Evolutionary conservation across 2,888 invertebrate genomes (phyloP), one percentile per base, ranked within the genome.

Genomic region (Nephrocerus scutellatus): DNA sequence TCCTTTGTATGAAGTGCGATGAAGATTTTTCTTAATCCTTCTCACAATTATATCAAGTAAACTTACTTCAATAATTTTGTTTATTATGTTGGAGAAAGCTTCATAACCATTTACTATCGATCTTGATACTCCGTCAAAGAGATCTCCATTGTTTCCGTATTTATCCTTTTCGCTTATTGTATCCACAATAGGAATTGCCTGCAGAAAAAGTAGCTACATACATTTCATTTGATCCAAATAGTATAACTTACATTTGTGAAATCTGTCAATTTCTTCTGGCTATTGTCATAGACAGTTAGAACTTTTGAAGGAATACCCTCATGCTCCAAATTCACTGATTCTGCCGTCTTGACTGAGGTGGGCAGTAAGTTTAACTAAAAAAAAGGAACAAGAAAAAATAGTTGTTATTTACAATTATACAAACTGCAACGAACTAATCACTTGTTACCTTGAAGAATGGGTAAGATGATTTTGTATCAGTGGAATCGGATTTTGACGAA

Each of bases 101-200:
- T 82, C 82, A 40, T 79, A 79, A 6, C 83, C 79, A 19, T 74
- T 75, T 4, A 87, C 79, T 18, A 86, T 53, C 1, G 75, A 74
- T 38, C 74, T 74, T 2, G 82, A 80, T 18, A 82, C 65, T 12
- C 69, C 69, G 43, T 75, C 74, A 49, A 80, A 80, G 57, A 75
- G 77, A 52, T 80, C 82, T 30, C 68, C 86, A 34, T 70, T 73
- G 57, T 87, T 87, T 14, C 86, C 86, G 58, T 83, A 87, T 56
- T 85, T 87, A 34, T 87, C 84, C 34, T 80, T 74, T 60, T 86
- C 85, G 28, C 67, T 70, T 49, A 84, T 81, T n/a, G 75, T 76
- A 54, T 87, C 87, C 16, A 87, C 75, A 43, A 87, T 71, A 1
- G 87, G 84, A 47, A 75, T 73, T 0, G 83, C 82, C 74, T 77